A percentile compares a stretch with the other conserved stretches of the same genome.
phyloP scores from a whole-genome alignment of 1,140 invertebrate genomes.

The Zaprionus gabonicus region DNA sequence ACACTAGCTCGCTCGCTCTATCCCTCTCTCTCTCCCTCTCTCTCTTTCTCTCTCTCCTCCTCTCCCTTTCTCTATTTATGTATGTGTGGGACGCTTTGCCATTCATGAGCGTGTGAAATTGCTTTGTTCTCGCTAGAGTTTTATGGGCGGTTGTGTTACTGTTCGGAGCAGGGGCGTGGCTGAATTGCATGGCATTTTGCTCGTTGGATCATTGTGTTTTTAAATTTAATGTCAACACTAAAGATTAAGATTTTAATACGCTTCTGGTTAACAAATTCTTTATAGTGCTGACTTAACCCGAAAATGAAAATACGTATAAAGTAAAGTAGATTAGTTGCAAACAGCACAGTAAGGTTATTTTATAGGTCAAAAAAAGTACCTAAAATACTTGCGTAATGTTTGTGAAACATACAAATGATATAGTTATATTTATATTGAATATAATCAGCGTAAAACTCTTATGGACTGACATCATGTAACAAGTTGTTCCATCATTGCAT shows the following conservation, averaged over 20 bases:
- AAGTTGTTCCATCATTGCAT: background rate
- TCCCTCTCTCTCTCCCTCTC: conserved; percentile 5
- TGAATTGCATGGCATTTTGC: conserved; percentile 5
- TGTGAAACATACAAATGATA: background rate
- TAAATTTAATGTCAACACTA: conserved; percentile 79
- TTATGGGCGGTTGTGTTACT: conserved; percentile 40
- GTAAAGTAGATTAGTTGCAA: background rate
- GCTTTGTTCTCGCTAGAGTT: conserved; percentile 64
- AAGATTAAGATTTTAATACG: conserved; percentile 80
- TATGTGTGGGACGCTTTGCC: conserved; percentile 38
- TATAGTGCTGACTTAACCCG: background rate
- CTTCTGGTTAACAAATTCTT: conserved; percentile 71
- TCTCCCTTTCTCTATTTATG: conserved; percentile 10
- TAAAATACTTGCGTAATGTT: background rate
- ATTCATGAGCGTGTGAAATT: conserved; percentile 65
- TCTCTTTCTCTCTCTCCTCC: conserved; percentile 1
- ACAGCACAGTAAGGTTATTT: background rate
- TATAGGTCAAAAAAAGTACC: background rate
- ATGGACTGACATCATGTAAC: background rate
- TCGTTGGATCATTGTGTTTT: conserved; percentile 43
- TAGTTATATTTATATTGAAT: background rate
- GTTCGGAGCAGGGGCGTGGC: conserved; percentile 35
- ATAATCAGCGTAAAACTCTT: background rate
- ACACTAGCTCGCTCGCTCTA: background rate
- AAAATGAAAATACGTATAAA: background rate